Base-by-base conservation (phyloP, 2,888 invertebrate genomes). In the Hyles lineata region DNA sequence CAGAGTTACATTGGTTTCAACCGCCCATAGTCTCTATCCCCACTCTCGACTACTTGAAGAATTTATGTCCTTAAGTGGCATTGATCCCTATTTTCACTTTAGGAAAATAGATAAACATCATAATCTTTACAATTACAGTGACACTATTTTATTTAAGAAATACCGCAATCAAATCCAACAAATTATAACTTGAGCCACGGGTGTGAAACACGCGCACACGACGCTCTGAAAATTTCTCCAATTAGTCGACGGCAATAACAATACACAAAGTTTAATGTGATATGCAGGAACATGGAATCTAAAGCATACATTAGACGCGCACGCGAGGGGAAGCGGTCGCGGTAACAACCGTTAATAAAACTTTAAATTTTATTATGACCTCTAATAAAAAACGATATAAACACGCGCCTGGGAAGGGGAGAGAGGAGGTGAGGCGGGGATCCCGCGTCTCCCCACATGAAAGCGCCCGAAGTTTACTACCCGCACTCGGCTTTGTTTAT, bases 401-500 rank as follows among this genome's bases (percentile, higher is more conserved):
- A 67, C 67, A 50, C 43, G 55, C 55, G 55, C 19, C 2, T 19
- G 55, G 6, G 7, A 19, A 17, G n/a, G 19, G 55, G 55, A n/a
- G 55, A 7, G 17, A 19, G 5, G n/a, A n/a, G 55, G 19, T 3
- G n/a, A n/a, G 63, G 63, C 21, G 15, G n/a, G 63, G 43, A 50
- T 43, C 67, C 23, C 50, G 21, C 67, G 67, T 17, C 43, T 50
- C 67, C 67, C 67, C 67, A 67, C 67, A 67, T 67, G 67, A 67
- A 67, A 67, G 67, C 63, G 15, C 63, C 50, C 67, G 23, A 50
- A 67, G 23, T 50, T 67, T 67, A 67, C 67, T 43, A 50, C 67
- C 67, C 67, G 50, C 67, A 67, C 67, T 67, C 43, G 67, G 67
- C 50, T 67, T 67, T 67, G 67, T 67, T 67, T 67, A 67, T 67